Base-by-base conservation (phyloP, 2,888 invertebrate species). In the Oscheius sp. region DNA sequence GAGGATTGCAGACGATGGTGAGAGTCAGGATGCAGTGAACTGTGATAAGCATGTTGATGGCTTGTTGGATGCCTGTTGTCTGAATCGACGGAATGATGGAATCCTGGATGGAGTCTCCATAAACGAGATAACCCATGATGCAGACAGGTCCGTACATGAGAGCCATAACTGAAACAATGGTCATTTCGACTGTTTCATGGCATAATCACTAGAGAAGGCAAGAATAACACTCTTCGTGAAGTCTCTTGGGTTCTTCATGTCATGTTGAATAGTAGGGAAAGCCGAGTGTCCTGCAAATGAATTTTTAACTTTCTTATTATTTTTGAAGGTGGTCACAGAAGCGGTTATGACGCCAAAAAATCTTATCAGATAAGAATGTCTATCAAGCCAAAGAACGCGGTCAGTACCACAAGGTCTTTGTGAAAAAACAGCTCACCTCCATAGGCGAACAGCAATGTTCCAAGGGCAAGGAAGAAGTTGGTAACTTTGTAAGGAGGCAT, bases 251-350 rank as follows among this genome's bases (percentile, higher is more conserved):
- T 79, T 75, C 53, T 75, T 81, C 88, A 88, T 88, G 76, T 88
- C 88, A 72, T 87, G 85, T 75, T 88, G 83, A 65, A 87, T 86
- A 11, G 87, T 87, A 21, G 87, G 87, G 75, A 87, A 86, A 10
- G 86, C 85, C 7, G 85, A 81, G 65, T 86, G 77, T 11, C 74
- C 74, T 59, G 11, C 35, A 74, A 55, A 42, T 42, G 42, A 42
- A 1, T 9, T 55, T 1, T 55, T 5, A 55, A 21, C 4, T 55
- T 55, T 11, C 55, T 42, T 42, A 21, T 7, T 42, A 42, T 42
- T 42, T 42, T 42, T 7, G 7, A 7, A 42, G 0, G 42, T 42
- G 42, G 42, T 42, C 42, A 42, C 42, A 42, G 42, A 3, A 42
- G 42, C 7, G 42, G 42, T 42, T 7, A 0, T 42, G 42, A 42